These are phyloP conservation scores for Ctenopoma multispine DNA, from an alignment of 2,797 vertebrate species.

Conservation along the genomic window DNA sequence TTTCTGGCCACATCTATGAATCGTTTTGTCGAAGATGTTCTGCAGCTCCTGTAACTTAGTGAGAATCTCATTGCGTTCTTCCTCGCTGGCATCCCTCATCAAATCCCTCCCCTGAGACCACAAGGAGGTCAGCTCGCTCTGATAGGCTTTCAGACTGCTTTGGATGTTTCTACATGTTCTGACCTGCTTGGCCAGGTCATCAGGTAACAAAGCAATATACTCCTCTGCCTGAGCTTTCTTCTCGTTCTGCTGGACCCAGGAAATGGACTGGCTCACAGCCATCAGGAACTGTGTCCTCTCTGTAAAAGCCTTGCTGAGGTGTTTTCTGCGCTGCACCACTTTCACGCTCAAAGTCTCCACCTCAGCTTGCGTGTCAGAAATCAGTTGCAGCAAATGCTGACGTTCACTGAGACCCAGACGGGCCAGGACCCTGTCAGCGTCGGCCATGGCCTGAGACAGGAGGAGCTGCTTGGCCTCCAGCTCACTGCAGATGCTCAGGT, in stretches of 20 bases:
- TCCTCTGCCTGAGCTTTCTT: slow-evolving; percentile 91
- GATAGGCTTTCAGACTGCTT: slow-evolving; percentile 92
- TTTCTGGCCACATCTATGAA: slow-evolving; percentile 91
- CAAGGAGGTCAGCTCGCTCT: slow-evolving; percentile 90
- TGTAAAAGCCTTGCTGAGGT: slow-evolving; percentile 94
- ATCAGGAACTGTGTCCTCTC: slow-evolving; percentile 96
- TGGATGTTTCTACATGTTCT: slow-evolving; percentile 90
- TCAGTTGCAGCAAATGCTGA: slow-evolving; percentile 89
- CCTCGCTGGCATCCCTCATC: slow-evolving; percentile 92
- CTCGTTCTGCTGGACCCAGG: slow-evolving; percentile 94
- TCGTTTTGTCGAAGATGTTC: slow-evolving; percentile 88
- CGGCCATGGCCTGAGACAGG: slow-evolving; percentile 87
- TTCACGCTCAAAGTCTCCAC: slow-evolving; percentile 89
- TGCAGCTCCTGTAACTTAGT: slow-evolving; percentile 94
- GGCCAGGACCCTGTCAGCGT: slow-evolving; percentile 90
- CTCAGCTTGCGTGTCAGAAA: slow-evolving; percentile 87
- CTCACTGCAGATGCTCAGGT: slow-evolving; percentile 93
- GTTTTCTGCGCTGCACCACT: slow-evolving; percentile 90
- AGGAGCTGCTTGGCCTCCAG: slow-evolving; percentile 93
- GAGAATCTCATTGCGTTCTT: slow-evolving; percentile 91
- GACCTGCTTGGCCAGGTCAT: slow-evolving; percentile 93
- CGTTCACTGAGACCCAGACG: slow-evolving; percentile 93
- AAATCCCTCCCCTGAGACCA: slow-evolving; percentile 95
- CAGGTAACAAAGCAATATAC: slow-evolving; percentile 91
- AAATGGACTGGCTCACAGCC: slow-evolving; percentile 90